Base-by-base conservation (phyloP, 2,888 invertebrate species). In the Halictus ligatus region DNA sequence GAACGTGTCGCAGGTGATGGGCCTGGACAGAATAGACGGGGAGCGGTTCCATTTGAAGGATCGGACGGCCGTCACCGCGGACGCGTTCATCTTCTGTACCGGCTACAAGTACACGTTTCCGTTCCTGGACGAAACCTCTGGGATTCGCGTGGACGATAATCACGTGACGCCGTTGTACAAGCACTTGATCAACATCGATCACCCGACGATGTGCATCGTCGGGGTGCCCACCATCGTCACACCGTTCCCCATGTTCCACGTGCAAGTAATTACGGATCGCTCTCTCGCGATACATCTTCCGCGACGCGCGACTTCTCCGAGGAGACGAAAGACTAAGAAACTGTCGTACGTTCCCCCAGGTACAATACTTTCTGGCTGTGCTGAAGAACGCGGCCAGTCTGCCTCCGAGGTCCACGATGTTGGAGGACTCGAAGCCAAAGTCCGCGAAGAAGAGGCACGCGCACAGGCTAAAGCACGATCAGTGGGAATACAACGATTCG, bases 161-260 rank as follows among this genome's bases (percentile, higher is more conserved):
- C 96, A 97, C 93, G 96, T 98, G 7, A 95, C 96, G 67, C 97
- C 98, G 0, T 95, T 98, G 18, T 98, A 98, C 95, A 97, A 97
- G 92, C 98, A 98, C 91, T 95, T 98, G 78, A 96, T 98, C 73
- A 97, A 98, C 94, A 97, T 97, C 21, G 96, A 97, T 80, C 96
- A 96, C 89, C 98, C 98, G 0, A 96, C 96, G n/a, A 97, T 98
- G 96, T 96, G 96, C 76, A 97, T 98, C 88, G 96, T 98, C 69
- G 98, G 98, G 0, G 95, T 98, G 21, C 97, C 97, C 0, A 97
- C 96, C 88, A 95, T 96, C 12, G 97, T 97, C 0, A 96, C 97
- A 89, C 97, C 97, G 0, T 96, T 97, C 95, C 96, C 97, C 78
- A 96, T 97, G 92, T 97, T 97, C 92, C 97, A 98, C 92, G 96